These are phyloP conservation scores for Drosophila baimaii DNA, from an alignment of 1,140 invertebrate genomes.

Conservation along the genomic window DNA sequence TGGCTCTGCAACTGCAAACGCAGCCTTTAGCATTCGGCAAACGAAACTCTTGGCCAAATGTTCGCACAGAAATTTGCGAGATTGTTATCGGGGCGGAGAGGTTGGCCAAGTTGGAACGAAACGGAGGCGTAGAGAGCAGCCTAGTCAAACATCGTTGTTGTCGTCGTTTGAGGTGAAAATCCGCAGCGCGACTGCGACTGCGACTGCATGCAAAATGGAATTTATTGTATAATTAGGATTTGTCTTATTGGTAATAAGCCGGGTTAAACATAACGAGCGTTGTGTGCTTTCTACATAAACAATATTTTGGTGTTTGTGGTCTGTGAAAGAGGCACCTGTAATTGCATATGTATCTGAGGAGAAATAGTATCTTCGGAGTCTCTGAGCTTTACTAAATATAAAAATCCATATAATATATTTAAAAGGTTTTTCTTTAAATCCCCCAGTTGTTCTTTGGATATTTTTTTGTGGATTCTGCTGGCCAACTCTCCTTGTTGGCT, in stretches of 20 bases:
- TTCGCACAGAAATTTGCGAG: conserved; percentile 72
- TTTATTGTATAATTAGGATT: conserved; percentile 84
- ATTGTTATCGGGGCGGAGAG: conserved; percentile 70
- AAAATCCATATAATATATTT: not conserved
- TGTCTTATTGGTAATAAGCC: conserved; percentile 83
- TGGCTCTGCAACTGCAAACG: conserved; percentile 27
- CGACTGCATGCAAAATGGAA: conserved; percentile 79
- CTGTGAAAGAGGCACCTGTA: conserved; percentile 3
- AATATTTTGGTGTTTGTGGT: conserved; percentile 33
- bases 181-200: conserved; percentile 60
- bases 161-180: conserved; percentile 69
- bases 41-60: conserved; percentile 31
- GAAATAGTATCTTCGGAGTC: not conserved
- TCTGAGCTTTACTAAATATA: not conserved
- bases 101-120: conserved; percentile 51
- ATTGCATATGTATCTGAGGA: not conserved
- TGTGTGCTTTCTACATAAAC: conserved; percentile 33
- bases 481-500: conserved; percentile 1
- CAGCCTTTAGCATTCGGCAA: conserved; percentile 27
- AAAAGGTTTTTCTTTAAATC: not conserved
- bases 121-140: conserved; percentile 64
- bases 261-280: conserved; percentile 64
- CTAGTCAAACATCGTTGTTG: conserved; percentile 60
- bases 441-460: not conserved
- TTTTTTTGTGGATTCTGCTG: conserved; percentile 1